Percentiles rank a stretch among this genome's conserved stretches.
phyloP scores from a whole-genome alignment of 2,888 invertebrate genomes.

The Ligdia adustata region DNA sequence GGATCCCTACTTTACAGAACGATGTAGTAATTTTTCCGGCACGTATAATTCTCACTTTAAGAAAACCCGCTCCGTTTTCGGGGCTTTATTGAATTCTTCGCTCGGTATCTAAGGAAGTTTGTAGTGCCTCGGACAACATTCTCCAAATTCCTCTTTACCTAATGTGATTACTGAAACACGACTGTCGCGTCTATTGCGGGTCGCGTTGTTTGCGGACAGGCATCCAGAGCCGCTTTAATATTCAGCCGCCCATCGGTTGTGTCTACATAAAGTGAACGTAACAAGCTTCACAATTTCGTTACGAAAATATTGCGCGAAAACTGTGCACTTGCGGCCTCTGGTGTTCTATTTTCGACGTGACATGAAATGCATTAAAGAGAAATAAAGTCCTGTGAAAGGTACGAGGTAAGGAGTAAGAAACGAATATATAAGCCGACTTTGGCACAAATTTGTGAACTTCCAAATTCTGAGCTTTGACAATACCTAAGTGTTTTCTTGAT shows the following conservation, averaged over 20 bases:
- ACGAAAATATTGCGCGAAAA: conserved; percentile 30
- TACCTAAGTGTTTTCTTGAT: conserved; percentile 24
- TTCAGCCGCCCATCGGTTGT: conserved; percentile 26
- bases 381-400: conserved; percentile 20
- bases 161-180: conserved; percentile 56
- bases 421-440: conserved; percentile 23
- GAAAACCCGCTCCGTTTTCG: conserved; percentile 61
- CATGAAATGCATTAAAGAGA: conserved; percentile 29
- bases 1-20: conserved; percentile 63
- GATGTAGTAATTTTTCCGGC: conserved; percentile 55
- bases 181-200: conserved; percentile 44
- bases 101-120: conserved; percentile 63
- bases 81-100: conserved; percentile 77
- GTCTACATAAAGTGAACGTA: conserved; percentile 12
- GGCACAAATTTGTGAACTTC: conserved; percentile 28
- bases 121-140: conserved; percentile 63
- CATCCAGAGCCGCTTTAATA: conserved; percentile 40
- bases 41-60: conserved; percentile 77
- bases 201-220: conserved; percentile 38
- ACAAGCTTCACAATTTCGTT: conserved; percentile 21
- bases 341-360: conserved; percentile 26
- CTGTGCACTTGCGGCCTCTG: conserved; percentile 15
- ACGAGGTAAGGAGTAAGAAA: conserved; percentile 1
- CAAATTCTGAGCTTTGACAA: conserved; percentile 7
- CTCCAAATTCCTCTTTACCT: conserved; percentile 57